Base-by-base conservation (phyloP, 2,113 vertebrate genomes). In the Collichthys lucidus region DNA sequence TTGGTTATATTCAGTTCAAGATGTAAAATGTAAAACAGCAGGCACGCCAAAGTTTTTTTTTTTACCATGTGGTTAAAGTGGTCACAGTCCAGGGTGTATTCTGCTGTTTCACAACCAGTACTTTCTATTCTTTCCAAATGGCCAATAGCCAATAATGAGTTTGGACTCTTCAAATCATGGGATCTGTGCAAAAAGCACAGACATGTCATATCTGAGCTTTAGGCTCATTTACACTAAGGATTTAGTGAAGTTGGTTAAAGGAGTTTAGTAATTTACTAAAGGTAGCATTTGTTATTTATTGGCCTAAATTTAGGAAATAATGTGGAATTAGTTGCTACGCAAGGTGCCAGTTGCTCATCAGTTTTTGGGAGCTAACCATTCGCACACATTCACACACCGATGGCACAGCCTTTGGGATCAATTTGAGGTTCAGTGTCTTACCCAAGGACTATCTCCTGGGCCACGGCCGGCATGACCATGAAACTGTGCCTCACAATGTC, bases 61-160 rank as follows among this genome's bases (percentile, higher is more conserved):
- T 29, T 57, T 29, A 75, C 11, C 0, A n/a, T 31, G 64, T 46
- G 8, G 42, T 26, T 64, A 16, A 66, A 49, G 49, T 42, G 49
- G 19, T 68, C 49, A 20, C 4, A 68, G 17, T 52, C 3, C 12
- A 40, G 11, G 8, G 12, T 40, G 42, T 50, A 6, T 64, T 46
- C 35, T 31, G 22, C 52, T 61, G 46, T 20, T 17, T 70, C 40
- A 55, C 10, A 75, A 24, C 2, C n/a, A 44, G 11, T 16, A 2
- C 44, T 60, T 66, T 44, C 16, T 65, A 57, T 71, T 66, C 42
- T 59, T 22, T 52, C 22, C 40, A 56, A 71, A 65, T 17, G 65
- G 46, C 5, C 63, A 81, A 19, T 14, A 67, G 42, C 17, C 5
- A 22, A 55, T 74, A 26, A 9, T 22, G 35, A 74, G 47, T 72